These are phyloP conservation scores for Sylvilagus floridanus DNA, from an alignment of 2,797 vertebrate species.

Conservation along the genomic window DNA sequence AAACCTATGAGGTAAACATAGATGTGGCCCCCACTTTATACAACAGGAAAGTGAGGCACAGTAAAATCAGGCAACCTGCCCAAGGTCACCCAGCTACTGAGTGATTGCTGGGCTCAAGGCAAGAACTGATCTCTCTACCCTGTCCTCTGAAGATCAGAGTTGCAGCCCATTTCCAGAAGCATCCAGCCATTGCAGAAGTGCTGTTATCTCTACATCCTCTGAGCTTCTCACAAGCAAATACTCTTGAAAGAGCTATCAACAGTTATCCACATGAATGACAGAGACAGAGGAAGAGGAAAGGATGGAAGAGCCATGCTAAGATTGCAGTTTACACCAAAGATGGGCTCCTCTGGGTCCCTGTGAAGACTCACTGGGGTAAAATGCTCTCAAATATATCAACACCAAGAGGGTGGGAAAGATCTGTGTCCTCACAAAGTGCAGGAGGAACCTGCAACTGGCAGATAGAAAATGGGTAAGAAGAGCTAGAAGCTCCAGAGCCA, in stretches of 20 bases:
- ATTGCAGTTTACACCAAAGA: not conserved
- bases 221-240: not conserved
- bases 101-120: not conserved
- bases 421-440: too few species aligned
- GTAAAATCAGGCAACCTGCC: not conserved
- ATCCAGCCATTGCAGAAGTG: not conserved
- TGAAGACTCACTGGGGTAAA: not conserved
- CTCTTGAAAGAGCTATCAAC: not conserved
- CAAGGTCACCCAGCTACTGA: not conserved
- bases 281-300: not conserved
- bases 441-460: not conserved
- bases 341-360: not conserved
- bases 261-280: not conserved
- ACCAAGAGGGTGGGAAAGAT: not conserved
- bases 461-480: too few species aligned
- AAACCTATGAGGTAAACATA: too few species aligned
- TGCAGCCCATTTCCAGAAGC: not conserved
- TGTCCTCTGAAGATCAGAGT: not conserved
- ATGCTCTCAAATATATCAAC: not conserved
- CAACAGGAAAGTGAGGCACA: not conserved
- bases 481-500: too few species aligned
- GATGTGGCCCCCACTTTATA: not conserved
- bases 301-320: not conserved
- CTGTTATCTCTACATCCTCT: not conserved
- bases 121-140: rapidly evolving